phyloP scores from a whole-genome alignment of 2,888 invertebrate genomes.

The Ptychoptera contaminata region DNA sequence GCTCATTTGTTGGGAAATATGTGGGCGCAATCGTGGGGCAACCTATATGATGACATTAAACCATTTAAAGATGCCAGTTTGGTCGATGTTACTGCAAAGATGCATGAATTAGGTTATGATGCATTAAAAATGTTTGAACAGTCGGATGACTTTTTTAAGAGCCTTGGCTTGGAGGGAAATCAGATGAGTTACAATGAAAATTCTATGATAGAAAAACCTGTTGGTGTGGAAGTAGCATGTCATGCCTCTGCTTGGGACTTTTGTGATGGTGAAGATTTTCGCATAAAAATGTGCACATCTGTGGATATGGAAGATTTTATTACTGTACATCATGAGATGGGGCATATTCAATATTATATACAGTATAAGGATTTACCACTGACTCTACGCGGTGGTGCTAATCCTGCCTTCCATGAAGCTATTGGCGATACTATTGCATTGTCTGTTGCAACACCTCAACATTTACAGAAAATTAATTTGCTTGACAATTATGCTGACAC shows the following conservation, averaged over 20 bases:
- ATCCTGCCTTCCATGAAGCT: slow-evolving; percentile 38
- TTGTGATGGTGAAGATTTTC: slow-evolving; percentile 33
- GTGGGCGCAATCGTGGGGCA: slow-evolving; percentile 32
- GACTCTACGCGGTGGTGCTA: slow-evolving; percentile 51
- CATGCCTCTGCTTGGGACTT: slow-evolving; percentile 44
- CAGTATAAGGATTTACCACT: slow-evolving; percentile 56
- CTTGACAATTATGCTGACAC: slow-evolving; percentile 11
- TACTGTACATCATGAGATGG: slow-evolving; percentile 42
- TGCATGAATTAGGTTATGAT: slow-evolving; percentile 23
- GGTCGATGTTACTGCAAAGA: slow-evolving; percentile 33
- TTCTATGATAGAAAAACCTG: slow-evolving; percentile 37
- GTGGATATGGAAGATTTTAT: slow-evolving; percentile 10
- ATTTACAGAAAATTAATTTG: slow-evolving; percentile 17
- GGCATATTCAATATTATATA: slow-evolving; percentile 60
- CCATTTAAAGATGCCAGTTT: slow-evolving; percentile 19
- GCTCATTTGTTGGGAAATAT: slow-evolving; percentile 37
- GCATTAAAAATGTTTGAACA: slow-evolving; percentile 29
- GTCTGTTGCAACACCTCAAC: slow-evolving; percentile 27
- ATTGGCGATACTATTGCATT: slow-evolving; percentile 34
- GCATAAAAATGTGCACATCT: slow-evolving; percentile 11
- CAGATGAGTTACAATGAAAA: slow-evolving; percentile 28
- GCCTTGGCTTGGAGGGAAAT: slow-evolving; percentile 33
- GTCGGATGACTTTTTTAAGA: slow-evolving; percentile 34
- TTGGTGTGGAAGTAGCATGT: slow-evolving; percentile 35
- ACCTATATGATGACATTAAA: slow-evolving; percentile 27